Conservation (phyloP, 2,797 vertebrate genomes). For the Sebastes oblongus region DNA sequence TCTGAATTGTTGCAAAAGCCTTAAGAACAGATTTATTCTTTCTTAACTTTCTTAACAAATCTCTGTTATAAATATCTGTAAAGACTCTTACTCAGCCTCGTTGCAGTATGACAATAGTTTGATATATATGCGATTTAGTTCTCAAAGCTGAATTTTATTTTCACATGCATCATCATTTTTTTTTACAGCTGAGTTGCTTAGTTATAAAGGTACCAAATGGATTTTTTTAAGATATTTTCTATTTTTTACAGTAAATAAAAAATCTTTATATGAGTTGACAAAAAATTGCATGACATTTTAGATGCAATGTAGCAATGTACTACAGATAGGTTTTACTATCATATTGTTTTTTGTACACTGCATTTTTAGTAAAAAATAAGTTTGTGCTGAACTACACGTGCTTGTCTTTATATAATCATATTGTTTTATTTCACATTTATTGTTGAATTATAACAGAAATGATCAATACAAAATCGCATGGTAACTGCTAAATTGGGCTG, state of each 20-base stretch:
- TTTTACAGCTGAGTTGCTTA: slow-evolving; percentile 8
- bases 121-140: slow-evolving; percentile 27
- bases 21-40: neutral
- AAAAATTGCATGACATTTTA: slow-evolving; percentile 21
- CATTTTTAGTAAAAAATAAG: slow-evolving; percentile 60
- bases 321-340: slow-evolving; percentile 87
- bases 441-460: neutral
- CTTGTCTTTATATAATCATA: slow-evolving; percentile 3
- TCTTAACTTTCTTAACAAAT: too few relatives aligned
- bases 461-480: neutral
- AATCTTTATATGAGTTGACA: slow-evolving; percentile 14
- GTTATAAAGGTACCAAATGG: neutral
- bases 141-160: slow-evolving; percentile 29
- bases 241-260: slow-evolving; percentile 28
- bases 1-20: neutral
- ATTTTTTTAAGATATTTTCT: slow-evolving; percentile 13
- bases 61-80: neutral
- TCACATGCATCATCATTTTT: neutral
- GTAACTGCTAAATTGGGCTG: neutral
- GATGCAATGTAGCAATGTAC: slow-evolving; percentile 35
- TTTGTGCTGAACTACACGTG: slow-evolving; percentile 42
- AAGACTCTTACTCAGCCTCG: neutral
- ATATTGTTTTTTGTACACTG: slow-evolving; percentile 42
- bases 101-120: neutral
- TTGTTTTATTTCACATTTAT: neutral